Evolutionary conservation across 1,140 invertebrate genomes (phyloP), one percentile per base, ranked within the genome.

Genomic region (Aporrectodea caliginosa): DNA sequence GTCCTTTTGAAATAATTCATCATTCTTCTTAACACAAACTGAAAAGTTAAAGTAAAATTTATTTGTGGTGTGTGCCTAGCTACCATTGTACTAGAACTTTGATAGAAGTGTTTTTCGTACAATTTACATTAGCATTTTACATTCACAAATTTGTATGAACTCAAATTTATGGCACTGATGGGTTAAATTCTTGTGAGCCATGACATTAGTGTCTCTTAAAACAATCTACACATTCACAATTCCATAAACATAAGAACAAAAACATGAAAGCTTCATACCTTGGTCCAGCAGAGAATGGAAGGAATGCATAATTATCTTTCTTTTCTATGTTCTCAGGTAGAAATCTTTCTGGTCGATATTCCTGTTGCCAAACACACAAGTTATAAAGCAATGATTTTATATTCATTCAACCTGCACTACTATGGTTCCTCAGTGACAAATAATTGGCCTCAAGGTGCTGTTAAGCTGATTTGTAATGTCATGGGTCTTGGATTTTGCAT

Each of bases 261-360:
- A 68, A 16, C 58, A 16, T 68, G 14, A 14, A 68, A 16, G 27
- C 14, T 68, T 14, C 27, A 14, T 35, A 82, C 80, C 82, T 82
- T 77, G 82, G 82, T 35, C 82, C 81, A 75, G 84, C 83, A 30
- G 84, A 77, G 83, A 85, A 84, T 68, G 85, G 84, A 29, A 80
- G 70, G 31, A 81, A 84, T 33, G 78, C 71, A 71, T 77, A 84
- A 1, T 81, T 43, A 29, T 80, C 84, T 43, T 80, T 81, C 33
- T 79, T 83, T 76, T 69, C 75, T 16, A 76, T 73, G 30, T 85
- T 81, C 34, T 84, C 84, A 16, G 81, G 84, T 1, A 78, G 79
- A 76, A 81, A 82, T 70, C 84, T 71, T 33, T 83, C 80, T 35
- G 83, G 86, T 16, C 77, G 69, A 70, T 72, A 87, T 27, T 79